Evolutionary conservation across 2,797 vertebrate genomes (phyloP).

Genomic region (Sciaenops ocellatus): DNA sequence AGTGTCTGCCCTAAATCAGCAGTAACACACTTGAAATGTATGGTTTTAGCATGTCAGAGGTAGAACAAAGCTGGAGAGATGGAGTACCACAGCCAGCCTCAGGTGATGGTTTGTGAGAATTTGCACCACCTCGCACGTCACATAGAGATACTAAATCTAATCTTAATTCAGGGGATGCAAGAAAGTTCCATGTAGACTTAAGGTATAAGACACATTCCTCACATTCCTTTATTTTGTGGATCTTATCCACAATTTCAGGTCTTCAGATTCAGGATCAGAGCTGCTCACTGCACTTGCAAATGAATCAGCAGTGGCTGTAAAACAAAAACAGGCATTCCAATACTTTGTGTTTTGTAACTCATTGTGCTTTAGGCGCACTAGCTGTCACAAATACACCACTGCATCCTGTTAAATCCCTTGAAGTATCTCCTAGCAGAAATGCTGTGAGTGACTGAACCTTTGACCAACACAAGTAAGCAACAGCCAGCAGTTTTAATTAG

Average conservation of each 20-base stretch:
- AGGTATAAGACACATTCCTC: not conserved
- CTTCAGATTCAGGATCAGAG: not conserved
- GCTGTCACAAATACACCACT: constrained; percentile 19
- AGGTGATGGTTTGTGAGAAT: not conserved
- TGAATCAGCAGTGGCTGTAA: not conserved
- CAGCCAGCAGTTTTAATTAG: constrained; percentile 42
- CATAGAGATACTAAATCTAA: not conserved
- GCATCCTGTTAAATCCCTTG: not conserved
- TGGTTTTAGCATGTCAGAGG: constrained; percentile 6
- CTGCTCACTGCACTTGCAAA: not conserved
- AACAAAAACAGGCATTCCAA: not conserved
- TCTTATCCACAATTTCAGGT: not conserved
- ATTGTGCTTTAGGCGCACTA: constrained; percentile 1
- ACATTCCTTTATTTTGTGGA: not conserved
- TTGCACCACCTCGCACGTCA: not conserved
- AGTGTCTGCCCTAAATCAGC: constrained; percentile 25
- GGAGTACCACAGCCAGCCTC: too few species aligned
- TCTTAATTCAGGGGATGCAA: not conserved
- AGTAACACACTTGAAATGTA: constrained; percentile 34
- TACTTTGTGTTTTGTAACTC: not conserved
- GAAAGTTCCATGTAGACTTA: not conserved
- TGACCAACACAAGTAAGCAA: constrained; percentile 46
- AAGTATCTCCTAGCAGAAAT: constrained; percentile 15
- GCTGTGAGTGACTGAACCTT: constrained; percentile 24
- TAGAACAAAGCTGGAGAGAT: not conserved